Evolutionary conservation across 2,888 invertebrate species (phyloP).

Genomic region (Drosophila antonietae): DNA sequence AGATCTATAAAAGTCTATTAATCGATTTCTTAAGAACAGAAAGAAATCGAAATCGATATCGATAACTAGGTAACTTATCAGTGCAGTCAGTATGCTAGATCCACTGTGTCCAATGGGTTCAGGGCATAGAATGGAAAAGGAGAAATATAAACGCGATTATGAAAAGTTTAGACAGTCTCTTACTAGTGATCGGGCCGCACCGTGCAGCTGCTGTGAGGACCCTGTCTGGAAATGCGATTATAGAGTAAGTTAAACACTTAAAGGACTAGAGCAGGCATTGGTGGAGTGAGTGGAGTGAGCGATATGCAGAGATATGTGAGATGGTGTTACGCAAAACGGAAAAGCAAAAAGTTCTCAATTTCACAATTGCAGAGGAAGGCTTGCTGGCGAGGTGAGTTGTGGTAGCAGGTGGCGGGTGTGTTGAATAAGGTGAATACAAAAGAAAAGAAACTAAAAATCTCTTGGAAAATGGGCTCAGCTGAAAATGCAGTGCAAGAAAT

Average conservation of each 20-base stretch:
- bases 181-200: constrained; percentile 43
- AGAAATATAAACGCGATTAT: not conserved
- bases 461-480: not conserved
- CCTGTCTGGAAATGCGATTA: constrained; percentile 37
- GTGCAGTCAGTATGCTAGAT: too few species aligned
- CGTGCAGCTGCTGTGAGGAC: constrained; percentile 40
- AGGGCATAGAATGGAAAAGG: not conserved
- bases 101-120: not conserved
- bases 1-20: too few species aligned
- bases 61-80: not conserved
- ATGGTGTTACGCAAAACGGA: not conserved
- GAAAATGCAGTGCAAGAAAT: constrained; percentile 5
- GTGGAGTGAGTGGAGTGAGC: constrained; percentile 14
- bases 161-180: constrained; percentile 16
- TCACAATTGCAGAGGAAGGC: constrained; percentile 8
- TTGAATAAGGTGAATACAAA: not conserved
- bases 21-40: not conserved
- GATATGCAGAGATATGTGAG: constrained; percentile 1
- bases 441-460: not conserved
- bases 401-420: not conserved
- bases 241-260: constrained; percentile 22
- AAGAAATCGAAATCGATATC: not conserved
- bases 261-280: constrained; percentile 36
- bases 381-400: constrained; percentile 2
- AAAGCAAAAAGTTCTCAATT: not conserved